Evolutionary conservation across 2,113 vertebrate genomes (phyloP).

Genomic region (Ailuropoda melanoleuca): DNA sequence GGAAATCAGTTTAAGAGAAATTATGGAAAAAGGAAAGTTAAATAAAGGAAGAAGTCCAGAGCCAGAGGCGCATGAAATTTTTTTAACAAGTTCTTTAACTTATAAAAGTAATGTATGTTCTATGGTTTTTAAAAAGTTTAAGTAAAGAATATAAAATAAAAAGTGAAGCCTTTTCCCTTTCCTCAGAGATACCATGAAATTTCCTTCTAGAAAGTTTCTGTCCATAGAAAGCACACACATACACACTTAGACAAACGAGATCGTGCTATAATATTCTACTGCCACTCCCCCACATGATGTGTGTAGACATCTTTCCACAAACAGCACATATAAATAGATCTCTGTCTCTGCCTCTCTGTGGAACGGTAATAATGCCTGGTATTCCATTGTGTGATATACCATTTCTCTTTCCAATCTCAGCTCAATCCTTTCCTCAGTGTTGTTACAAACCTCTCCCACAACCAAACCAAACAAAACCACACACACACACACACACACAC

Average conservation of each 20-base stretch:
- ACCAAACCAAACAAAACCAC: not conserved
- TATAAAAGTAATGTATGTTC: not conserved
- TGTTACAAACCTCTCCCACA: not conserved
- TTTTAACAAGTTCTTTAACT: not conserved
- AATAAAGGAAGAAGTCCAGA: not conserved
- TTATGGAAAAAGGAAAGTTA: not conserved
- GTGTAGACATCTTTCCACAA: not conserved
- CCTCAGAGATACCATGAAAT: not conserved
- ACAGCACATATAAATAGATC: not conserved
- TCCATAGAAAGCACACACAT: not conserved
- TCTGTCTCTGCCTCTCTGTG: not conserved
- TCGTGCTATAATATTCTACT: not conserved
- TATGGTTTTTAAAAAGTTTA: not conserved
- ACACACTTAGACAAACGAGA: not conserved
- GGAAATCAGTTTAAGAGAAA: constrained; percentile 13
- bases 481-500: not conserved
- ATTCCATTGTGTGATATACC: not conserved
- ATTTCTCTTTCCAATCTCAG: not conserved
- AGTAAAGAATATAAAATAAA: constrained; percentile 6
- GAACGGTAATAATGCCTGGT: not conserved
- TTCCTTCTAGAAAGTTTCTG: not conserved
- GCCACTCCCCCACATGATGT: not conserved
- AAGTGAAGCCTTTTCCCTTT: not conserved
- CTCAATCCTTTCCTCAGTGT: not conserved
- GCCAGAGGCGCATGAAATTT: not conserved